Evolutionary conservation across 2,797 vertebrate species (phyloP), one percentile per base, ranked within the genome.

Genomic region (Vespertilio murinus): DNA sequence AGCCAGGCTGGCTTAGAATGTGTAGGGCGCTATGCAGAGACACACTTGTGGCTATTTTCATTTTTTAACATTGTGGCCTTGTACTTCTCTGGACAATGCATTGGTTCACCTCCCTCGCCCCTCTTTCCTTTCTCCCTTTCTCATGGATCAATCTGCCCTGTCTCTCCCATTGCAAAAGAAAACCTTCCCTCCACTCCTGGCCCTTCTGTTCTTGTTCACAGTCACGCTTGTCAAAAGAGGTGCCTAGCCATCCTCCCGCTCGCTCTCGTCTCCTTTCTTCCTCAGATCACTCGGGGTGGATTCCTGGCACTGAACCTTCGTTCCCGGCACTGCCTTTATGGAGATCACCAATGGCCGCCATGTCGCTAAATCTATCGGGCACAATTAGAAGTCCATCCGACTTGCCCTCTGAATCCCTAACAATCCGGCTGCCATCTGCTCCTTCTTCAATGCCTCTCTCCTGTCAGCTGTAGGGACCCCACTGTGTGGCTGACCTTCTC

Each of bases 211-310:
- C 54, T 69, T 12, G 10, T 17, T 40, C 74, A 38, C 28, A 65
- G 47, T 18, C 9, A 12, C 5, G 42, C 33, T 28, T 25, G 47
- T 42, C 35, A 8, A 17, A 38, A 33, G 52, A 70, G 22, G 20
- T 2, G 3, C 13, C 71, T 42, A 4, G 42, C 61, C 20, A 6
- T 2, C 6, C 22, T 80, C 23, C 20, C 8, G 30, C 33, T 30
- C 70, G 59, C 28, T 10, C 8, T 77, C n/a, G 3, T 1, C 49
- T 6, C 5, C 25, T 14, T 28, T 56, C 9, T 7, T 30, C 73
- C 49, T 18, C 28, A 3, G 18, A 17, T 56, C 47, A 10, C 54
- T 49, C 22, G 0, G 1, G 49, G 40, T 0, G 0, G 17, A 25
- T 52, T 77, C 86, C 64, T 23, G 75, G 33, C 54, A 9, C 64